Conservation (phyloP, 2,888 invertebrate species). For the Atrina japonica region DNA sequence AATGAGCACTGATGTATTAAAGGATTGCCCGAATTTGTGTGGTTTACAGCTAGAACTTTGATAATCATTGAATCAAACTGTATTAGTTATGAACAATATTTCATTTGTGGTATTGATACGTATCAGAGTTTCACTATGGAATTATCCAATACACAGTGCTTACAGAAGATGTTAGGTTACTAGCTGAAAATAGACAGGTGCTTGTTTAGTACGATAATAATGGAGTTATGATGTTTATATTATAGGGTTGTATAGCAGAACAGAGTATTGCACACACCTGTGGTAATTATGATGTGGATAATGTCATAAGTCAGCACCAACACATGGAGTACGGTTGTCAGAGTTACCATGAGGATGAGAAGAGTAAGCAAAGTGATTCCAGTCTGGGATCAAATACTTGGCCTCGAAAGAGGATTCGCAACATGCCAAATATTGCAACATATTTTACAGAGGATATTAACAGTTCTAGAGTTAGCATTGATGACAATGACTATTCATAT, state of each 20-base stretch:
- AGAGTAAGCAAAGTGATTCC: constrained; percentile 19
- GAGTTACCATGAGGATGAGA: constrained; percentile 32
- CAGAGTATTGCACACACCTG: constrained; percentile 76
- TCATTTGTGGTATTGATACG: too few species aligned
- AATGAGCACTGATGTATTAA: too few species aligned
- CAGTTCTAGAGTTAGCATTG: constrained; percentile 41
- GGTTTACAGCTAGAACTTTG: too few species aligned
- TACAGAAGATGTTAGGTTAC: too few species aligned
- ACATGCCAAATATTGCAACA: constrained; percentile 56
- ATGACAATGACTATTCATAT: constrained; percentile 50
- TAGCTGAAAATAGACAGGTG: background rate
- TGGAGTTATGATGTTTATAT: constrained; percentile 9
- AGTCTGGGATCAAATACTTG: constrained; percentile 65
- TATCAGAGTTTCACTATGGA: too few species aligned
- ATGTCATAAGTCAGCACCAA: constrained; percentile 21
- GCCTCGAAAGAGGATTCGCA: constrained; percentile 64
- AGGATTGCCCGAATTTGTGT: too few species aligned
- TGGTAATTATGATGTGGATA: constrained; percentile 51
- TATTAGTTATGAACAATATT: too few species aligned
- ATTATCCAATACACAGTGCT: too few species aligned
- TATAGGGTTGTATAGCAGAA: constrained; percentile 77
- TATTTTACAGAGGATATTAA: constrained; percentile 56
- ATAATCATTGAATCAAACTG: too few species aligned
- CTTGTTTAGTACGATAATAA: background rate
- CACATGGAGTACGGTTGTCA: constrained; percentile 11